A percentile compares a stretch with the other conserved stretches of the same genome.
phyloP scores from a whole-genome alignment of 2,888 invertebrate genomes.

The Lymantria dispar region DNA sequence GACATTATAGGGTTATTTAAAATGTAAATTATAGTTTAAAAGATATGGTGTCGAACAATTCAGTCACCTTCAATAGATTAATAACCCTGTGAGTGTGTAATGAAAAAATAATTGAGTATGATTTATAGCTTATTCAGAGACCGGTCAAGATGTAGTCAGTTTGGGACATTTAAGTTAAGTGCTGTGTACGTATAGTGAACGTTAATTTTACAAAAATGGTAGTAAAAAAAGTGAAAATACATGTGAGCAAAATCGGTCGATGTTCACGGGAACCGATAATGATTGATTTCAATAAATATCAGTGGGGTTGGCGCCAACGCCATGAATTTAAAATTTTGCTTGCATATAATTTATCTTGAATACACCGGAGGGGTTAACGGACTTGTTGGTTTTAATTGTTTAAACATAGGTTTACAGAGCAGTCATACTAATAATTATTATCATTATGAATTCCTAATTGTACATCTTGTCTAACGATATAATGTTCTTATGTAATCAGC shows the following conservation, averaged over 20 bases:
- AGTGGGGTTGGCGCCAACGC: conserved; percentile 37
- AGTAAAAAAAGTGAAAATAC: conserved; percentile 33
- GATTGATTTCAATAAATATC: conserved; percentile 60
- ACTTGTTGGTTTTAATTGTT: not conserved
- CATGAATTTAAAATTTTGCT: conserved; percentile 13
- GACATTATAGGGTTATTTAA: conserved; percentile 6
- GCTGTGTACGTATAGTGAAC: conserved; percentile 61
- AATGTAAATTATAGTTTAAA: conserved; percentile 23
- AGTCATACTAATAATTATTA: too few species aligned
- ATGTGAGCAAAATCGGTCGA: conserved; percentile 51
- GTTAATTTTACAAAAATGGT: conserved; percentile 51
- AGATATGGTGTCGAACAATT: conserved; percentile 35
- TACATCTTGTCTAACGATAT: too few species aligned
- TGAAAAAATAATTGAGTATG: conserved; percentile 78
- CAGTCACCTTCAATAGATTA: conserved; percentile 65
- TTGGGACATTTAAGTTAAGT: conserved; percentile 79
- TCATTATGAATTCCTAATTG: too few species aligned
- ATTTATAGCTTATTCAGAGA: conserved; percentile 80
- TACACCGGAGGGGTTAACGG: conserved; percentile 4
- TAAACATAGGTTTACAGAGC: not conserved
- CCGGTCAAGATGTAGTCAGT: conserved; percentile 73
- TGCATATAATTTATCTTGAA: conserved; percentile 21
- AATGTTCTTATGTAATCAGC: too few species aligned
- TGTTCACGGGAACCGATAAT: conserved; percentile 46
- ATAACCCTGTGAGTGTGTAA: conserved; percentile 59